These are phyloP conservation scores for Dissostichus mawsoni DNA, from an alignment of 2,113 vertebrate genomes.

Conservation along the genomic window DNA sequence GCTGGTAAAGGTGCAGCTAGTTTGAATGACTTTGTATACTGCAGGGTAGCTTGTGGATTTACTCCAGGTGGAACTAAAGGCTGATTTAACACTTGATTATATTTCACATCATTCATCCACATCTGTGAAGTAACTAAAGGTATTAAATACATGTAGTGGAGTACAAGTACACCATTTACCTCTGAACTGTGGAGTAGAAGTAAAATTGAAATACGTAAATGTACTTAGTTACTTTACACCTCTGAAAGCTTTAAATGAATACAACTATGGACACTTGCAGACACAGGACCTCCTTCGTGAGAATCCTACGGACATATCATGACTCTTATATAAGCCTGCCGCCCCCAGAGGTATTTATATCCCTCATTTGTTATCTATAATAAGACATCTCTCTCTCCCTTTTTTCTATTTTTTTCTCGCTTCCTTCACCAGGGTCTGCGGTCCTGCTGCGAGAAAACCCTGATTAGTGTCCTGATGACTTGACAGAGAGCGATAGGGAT, in stretches of 20 bases:
- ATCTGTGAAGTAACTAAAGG: too few species aligned
- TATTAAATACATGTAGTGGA: too few species aligned
- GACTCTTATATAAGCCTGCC: slow-evolving; percentile 74
- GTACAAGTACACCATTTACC: too few species aligned
- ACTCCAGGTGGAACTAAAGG: too few species aligned
- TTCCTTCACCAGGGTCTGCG: slow-evolving; percentile 50
- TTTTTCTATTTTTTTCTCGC: slow-evolving; percentile 20
- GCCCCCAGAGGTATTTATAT: slow-evolving; percentile 80
- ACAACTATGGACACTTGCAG: not conserved
- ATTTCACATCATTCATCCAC: too few species aligned
- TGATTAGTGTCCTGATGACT: slow-evolving; percentile 69
- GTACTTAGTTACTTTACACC: not conserved
- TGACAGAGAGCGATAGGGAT: slow-evolving; percentile 63
- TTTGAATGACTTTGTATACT: too few species aligned
- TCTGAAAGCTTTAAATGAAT: slow-evolving; percentile 2
- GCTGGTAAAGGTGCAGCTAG: too few species aligned
- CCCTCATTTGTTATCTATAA: slow-evolving; percentile 80
- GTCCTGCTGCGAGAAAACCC: slow-evolving; percentile 64
- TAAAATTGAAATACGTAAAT: too few species aligned
- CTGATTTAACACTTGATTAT: too few species aligned
- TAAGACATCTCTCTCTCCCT: slow-evolving; percentile 70
- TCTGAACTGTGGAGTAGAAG: too few species aligned
- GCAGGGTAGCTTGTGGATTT: too few species aligned
- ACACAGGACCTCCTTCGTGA: not conserved
- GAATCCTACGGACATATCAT: slow-evolving; percentile 65